Evolutionary conservation across 2,797 vertebrate species (phyloP).

Genomic region (Chromobotia macracanthus): DNA sequence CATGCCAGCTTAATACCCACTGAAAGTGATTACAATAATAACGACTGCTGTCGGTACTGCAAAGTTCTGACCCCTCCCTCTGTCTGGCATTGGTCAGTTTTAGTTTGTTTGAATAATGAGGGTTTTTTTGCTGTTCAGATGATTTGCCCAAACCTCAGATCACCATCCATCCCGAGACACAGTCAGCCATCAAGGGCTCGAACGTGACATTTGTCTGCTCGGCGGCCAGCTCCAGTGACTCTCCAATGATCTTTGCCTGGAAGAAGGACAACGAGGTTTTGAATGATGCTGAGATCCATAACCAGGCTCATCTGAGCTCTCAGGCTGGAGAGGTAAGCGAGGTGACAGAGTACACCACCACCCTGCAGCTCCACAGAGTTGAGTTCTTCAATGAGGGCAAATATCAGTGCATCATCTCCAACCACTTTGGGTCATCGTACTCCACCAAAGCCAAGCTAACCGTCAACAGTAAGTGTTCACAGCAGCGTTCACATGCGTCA

Average conservation of each 20-base stretch:
- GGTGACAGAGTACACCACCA: slow-evolving; percentile 94
- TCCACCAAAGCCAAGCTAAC: slow-evolving; percentile 95
- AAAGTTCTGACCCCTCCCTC: too few species aligned
- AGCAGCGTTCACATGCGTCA: slow-evolving; percentile 82
- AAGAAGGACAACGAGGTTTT: slow-evolving; percentile 95
- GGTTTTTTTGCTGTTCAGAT: slow-evolving; percentile 72
- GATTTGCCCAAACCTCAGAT: slow-evolving; percentile 98
- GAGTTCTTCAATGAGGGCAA: slow-evolving; percentile 91
- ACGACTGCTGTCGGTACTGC: too few species aligned
- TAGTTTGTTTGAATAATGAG: neutral
- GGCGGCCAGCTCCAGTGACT: slow-evolving; percentile 95
- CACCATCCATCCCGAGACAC: slow-evolving; percentile 94
- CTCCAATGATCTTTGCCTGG: slow-evolving; percentile 98
- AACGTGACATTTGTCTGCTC: slow-evolving; percentile 95
- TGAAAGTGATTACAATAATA: too few species aligned
- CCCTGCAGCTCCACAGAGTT: slow-evolving; percentile 85
- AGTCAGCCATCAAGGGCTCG: slow-evolving; percentile 89
- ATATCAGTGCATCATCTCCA: slow-evolving; percentile 98
- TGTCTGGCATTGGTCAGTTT: neutral
- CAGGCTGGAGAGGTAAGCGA: slow-evolving; percentile 77
- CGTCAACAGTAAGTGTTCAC: slow-evolving; percentile 90
- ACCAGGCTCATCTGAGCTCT: slow-evolving; percentile 89
- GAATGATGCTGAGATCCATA: slow-evolving; percentile 89
- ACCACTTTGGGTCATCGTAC: slow-evolving; percentile 96
- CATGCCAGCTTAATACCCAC: too few species aligned